Conservation (phyloP, 2,888 invertebrate species). For the Syrphus vitripennis region DNA sequence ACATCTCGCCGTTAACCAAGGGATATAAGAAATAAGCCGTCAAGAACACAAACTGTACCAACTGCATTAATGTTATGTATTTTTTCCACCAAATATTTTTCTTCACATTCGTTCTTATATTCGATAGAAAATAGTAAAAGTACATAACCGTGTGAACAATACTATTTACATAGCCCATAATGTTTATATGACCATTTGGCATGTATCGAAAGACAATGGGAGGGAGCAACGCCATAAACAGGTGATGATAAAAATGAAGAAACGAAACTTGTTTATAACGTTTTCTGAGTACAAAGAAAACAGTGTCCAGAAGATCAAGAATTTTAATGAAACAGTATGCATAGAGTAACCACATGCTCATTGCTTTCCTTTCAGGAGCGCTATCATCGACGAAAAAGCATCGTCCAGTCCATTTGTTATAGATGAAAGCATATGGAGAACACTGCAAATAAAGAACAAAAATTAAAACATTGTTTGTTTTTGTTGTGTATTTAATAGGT, state of each 20-base stretch:
- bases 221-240: constrained; percentile 84
- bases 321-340: constrained; percentile 85
- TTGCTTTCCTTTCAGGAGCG: background rate
- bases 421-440: background rate
- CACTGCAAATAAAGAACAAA: background rate
- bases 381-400: background rate
- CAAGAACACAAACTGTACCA: constrained; percentile 86
- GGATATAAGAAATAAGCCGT: constrained; percentile 82
- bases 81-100: constrained; percentile 91
- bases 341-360: constrained; percentile 78
- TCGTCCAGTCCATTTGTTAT: background rate
- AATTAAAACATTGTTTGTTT: background rate
- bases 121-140: constrained; percentile 88
- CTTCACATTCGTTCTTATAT: constrained; percentile 86
- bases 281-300: constrained; percentile 87
- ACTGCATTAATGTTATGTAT: constrained; percentile 90
- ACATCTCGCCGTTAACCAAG: constrained; percentile 82
- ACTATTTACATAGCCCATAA: constrained; percentile 86
- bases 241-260: constrained; percentile 88
- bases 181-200: constrained; percentile 85
- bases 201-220: constrained; percentile 84
- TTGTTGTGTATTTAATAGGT: background rate
- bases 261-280: constrained; percentile 86
- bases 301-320: constrained; percentile 85
- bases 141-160: constrained; percentile 93